Conservation (phyloP, 2,797 vertebrate species). For the Anguilla obscura region DNA sequence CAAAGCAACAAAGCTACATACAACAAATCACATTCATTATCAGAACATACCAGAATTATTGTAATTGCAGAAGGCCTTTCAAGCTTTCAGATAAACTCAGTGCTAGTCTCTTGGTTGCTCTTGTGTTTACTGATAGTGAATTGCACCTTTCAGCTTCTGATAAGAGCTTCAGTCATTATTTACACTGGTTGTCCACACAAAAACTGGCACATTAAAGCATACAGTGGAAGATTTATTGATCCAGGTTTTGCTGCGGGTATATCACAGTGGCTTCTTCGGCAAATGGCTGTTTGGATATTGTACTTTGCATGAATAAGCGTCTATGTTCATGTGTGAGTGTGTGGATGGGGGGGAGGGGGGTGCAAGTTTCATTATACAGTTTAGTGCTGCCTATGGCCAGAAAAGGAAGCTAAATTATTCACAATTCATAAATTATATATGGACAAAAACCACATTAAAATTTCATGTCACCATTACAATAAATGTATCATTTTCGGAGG, state of each 20-base stretch:
- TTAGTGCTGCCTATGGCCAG: not conserved
- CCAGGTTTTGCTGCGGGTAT: not conserved
- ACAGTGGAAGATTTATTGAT: constrained; percentile 17
- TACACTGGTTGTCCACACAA: not conserved
- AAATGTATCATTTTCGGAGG: not conserved
- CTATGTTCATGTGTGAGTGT: not conserved
- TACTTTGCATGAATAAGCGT: not conserved
- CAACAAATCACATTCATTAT: not conserved
- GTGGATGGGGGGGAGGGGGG: not conserved
- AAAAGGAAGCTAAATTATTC: not conserved
- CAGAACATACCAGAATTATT: not conserved
- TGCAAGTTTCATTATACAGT: not conserved
- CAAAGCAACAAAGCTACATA: not conserved
- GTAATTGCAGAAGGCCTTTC: not conserved
- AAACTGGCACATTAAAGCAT: constrained; percentile 1
- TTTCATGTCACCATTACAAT: not conserved
- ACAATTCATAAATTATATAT: not conserved
- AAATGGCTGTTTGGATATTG: not conserved
- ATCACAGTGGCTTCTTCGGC: not conserved
- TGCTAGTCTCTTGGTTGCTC: too few species aligned
- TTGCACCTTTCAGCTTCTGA: not conserved
- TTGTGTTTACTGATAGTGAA: not conserved
- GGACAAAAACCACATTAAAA: not conserved
- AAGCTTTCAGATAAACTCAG: not conserved
- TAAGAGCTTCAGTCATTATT: constrained; percentile 8